Conservation (phyloP, 2,113 vertebrate genomes). For the Hymenochirus boettgeri region DNA sequence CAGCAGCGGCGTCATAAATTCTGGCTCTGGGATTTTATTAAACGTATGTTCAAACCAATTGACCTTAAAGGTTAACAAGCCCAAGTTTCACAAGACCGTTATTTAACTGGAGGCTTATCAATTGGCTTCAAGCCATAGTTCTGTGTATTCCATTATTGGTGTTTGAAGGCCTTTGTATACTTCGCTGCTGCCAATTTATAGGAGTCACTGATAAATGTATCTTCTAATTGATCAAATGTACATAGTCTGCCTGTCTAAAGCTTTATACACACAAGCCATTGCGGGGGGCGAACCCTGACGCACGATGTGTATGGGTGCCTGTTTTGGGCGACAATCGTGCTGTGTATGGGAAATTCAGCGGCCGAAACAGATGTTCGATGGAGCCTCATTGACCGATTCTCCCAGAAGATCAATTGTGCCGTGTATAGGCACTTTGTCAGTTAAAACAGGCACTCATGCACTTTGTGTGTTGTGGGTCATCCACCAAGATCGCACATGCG, state of each 20-base stretch:
- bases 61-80: conserved; percentile 86
- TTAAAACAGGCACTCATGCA: too few relatives aligned
- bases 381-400: too few relatives aligned
- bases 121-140: conserved; percentile 64
- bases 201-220: conserved; percentile 71
- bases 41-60: conserved; percentile 87
- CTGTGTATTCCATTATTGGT: conserved; percentile 70
- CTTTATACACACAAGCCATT: too few relatives aligned
- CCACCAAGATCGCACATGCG: too few relatives aligned
- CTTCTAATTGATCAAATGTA: conserved; percentile 74
- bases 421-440: too few relatives aligned
- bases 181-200: conserved; percentile 70
- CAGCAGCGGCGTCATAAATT: conserved; percentile 81
- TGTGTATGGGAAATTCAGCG: too few relatives aligned
- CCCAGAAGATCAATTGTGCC: too few relatives aligned
- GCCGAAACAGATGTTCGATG: too few relatives aligned
- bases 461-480: too few relatives aligned
- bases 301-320: too few relatives aligned
- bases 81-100: conserved; percentile 83
- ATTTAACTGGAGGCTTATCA: conserved; percentile 81
- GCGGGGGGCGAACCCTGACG: too few relatives aligned
- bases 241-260: conserved; percentile 19
- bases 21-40: conserved; percentile 81
- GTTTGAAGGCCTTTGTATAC: conserved; percentile 68
- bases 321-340: too few relatives aligned